These are phyloP conservation scores for Odontomachus brunneus DNA, from an alignment of 1,140 invertebrate genomes.

Conservation along the genomic window DNA sequence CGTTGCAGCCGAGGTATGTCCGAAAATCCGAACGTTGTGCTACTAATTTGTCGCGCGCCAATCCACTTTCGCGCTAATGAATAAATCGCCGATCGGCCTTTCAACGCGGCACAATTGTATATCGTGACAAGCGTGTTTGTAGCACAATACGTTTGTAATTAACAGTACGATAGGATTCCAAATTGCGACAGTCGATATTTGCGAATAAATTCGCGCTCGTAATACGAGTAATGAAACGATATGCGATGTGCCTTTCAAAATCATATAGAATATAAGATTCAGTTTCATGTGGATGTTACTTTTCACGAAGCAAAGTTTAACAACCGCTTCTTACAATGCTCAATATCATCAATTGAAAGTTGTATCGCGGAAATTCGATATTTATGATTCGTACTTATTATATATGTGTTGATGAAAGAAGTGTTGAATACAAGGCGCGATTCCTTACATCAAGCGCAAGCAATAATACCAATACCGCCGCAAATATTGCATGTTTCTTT, in stretches of 20 bases:
- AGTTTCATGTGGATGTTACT: no score
- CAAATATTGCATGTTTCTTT: no score
- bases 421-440: no score
- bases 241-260: neutral
- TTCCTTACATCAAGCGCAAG: no score
- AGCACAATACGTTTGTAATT: conserved; percentile 31
- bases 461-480: no score
- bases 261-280: no score
- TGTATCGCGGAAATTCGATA: no score
- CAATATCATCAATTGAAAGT: neutral
- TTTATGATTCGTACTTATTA: no score
- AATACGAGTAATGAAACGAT: neutral
- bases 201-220: neutral
- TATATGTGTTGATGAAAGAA: no score
- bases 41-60: neutral
- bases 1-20: conserved; percentile 52
- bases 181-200: conserved; percentile 18
- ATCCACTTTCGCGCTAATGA: neutral
- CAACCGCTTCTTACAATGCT: neutral
- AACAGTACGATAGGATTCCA: neutral
- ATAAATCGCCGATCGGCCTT: conserved; percentile 31
- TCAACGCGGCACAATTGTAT: neutral
- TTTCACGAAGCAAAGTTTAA: no score
- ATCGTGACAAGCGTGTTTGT: neutral
- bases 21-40: neutral